Conservation (phyloP, 2,113 vertebrate species). For the Falco punctatus region DNA sequence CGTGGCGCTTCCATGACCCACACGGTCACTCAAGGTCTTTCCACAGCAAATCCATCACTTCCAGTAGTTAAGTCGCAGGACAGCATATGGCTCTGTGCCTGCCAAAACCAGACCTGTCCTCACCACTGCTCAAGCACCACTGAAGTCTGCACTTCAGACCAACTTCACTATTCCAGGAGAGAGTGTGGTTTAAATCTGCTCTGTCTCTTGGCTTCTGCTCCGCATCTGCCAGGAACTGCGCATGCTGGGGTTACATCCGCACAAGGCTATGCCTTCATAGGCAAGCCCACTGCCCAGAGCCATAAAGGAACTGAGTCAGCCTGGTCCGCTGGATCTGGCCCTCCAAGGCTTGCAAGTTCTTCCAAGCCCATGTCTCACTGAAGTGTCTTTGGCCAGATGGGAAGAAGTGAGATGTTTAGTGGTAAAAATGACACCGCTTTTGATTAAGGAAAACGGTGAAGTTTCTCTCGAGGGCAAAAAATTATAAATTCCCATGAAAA, state of each 20-base stretch:
- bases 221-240: constrained; percentile 58
- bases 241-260: constrained; percentile 42
- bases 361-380: constrained; percentile 42
- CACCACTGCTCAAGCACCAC: neutral
- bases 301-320: constrained; percentile 64
- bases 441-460: constrained; percentile 38
- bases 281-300: constrained; percentile 34
- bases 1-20: neutral
- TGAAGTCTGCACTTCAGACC: neutral
- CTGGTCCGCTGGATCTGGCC: neutral
- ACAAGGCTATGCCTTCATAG: constrained; percentile 12
- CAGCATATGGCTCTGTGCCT: neutral
- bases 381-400: constrained; percentile 27
- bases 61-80: neutral
- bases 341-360: constrained; percentile 40
- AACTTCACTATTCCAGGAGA: neutral
- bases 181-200: neutral
- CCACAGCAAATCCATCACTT: constrained; percentile 18
- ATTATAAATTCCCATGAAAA: constrained; percentile 57
- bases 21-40: neutral
- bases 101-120: constrained; percentile 23
- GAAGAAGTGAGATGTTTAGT: constrained; percentile 32
- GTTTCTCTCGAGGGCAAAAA: constrained; percentile 53
- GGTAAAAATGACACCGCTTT: constrained; percentile 46
- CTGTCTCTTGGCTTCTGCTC: constrained; percentile 47